Conservation (phyloP, 2,888 invertebrate genomes). For the Nesidiocoris tenuis region DNA sequence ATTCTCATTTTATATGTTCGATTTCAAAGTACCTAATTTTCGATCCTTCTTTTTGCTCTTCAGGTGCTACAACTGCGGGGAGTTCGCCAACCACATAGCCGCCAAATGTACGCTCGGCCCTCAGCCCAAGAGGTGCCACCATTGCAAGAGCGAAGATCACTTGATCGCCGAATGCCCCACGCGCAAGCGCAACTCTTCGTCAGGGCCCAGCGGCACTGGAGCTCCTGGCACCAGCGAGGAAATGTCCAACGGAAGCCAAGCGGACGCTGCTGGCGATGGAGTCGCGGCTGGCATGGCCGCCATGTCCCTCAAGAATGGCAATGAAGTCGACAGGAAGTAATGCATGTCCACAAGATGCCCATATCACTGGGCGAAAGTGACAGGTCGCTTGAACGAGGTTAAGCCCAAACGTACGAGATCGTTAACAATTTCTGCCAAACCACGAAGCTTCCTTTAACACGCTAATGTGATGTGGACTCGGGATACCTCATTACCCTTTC, state of each 20-base stretch:
- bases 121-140: slow-evolving; percentile 87
- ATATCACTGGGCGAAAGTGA: slow-evolving; percentile 28
- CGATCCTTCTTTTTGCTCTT: too few species aligned
- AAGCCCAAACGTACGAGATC: too few species aligned
- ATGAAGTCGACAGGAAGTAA: slow-evolving; percentile 27
- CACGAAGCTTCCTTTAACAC: too few species aligned
- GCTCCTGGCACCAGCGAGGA: slow-evolving; percentile 43
- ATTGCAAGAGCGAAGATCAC: slow-evolving; percentile 84
- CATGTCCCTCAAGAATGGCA: slow-evolving; percentile 42
- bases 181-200: slow-evolving; percentile 48
- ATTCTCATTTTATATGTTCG: too few species aligned
- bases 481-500: too few species aligned
- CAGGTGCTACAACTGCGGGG: slow-evolving; percentile 91
- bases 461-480: too few species aligned
- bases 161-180: slow-evolving; percentile 85
- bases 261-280: slow-evolving; percentile 21
- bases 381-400: too few species aligned
- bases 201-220: slow-evolving; percentile 37
- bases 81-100: slow-evolving; percentile 89
- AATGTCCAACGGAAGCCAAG: slow-evolving; percentile 27
- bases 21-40: too few species aligned
- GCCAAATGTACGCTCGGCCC: slow-evolving; percentile 85
- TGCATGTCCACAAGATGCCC: background rate
- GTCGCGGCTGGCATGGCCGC: slow-evolving; percentile 37
- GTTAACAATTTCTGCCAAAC: too few species aligned